phyloP scores from a whole-genome alignment of 2,888 invertebrate genomes.

The Blomia tropicalis region DNA sequence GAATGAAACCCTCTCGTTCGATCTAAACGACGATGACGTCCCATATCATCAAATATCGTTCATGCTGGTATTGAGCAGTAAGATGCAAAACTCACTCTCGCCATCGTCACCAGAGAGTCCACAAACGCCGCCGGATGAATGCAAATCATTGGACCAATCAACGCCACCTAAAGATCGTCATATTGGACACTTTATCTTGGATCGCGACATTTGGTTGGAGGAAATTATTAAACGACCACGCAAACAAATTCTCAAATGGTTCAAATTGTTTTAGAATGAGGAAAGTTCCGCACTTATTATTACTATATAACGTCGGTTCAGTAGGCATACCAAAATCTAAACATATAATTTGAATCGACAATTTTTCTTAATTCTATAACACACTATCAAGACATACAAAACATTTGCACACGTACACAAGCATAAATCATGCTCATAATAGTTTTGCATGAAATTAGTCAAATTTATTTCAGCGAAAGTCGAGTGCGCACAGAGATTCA shows the following conservation, averaged over 20 bases:
- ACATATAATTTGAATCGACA: too few species aligned
- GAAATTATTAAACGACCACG: conserved; percentile 23
- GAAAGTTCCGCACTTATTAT: too few species aligned
- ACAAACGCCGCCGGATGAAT: not conserved
- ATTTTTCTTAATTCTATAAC: too few species aligned
- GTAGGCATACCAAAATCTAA: too few species aligned
- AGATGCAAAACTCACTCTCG: conserved; percentile 15
- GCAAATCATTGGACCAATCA: not conserved
- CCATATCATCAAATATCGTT: conserved; percentile 20
- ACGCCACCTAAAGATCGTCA: conserved; percentile 19
- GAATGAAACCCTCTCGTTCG: conserved; percentile 22
- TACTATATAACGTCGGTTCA: too few species aligned
- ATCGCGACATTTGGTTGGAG: conserved; percentile 19
- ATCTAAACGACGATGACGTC: conserved; percentile 4
- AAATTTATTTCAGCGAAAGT: too few species aligned
- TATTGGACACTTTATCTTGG: conserved; percentile 24
- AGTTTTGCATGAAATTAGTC: too few species aligned
- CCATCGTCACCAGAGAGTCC: conserved; percentile 24
- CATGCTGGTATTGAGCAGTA: conserved; percentile 22
- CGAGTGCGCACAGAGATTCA: too few species aligned
- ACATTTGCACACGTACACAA: too few species aligned
- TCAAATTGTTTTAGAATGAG: conserved; percentile 16
- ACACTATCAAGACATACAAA: too few species aligned
- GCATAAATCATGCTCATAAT: too few species aligned
- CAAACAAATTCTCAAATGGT: conserved; percentile 21